Base-by-base conservation (phyloP, 2,113 vertebrate species). In the Vidua macroura region DNA sequence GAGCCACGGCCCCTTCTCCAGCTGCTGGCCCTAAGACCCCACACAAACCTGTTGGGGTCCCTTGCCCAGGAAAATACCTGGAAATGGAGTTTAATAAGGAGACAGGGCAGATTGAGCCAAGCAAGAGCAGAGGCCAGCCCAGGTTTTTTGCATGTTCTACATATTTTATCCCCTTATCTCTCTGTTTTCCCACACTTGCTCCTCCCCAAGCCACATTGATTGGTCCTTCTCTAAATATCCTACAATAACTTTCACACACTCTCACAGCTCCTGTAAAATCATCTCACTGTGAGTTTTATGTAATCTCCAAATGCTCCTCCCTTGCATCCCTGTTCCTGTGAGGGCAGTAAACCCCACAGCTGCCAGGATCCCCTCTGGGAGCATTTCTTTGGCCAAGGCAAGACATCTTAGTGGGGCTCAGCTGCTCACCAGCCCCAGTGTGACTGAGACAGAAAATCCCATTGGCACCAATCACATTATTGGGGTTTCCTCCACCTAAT, bases 81-180 rank as follows among this genome's bases (percentile, higher is more conserved):
- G 31, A 70, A 55, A 66, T 41, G 6, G 6, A 82, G 11, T 77
- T 80, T 18, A 64, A 14, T 25, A 41, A 67, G 25, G 37, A 79
- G 28, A 46, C 15, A 55, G 63, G 41, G 44, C 44, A 79, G 52
- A 22, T 7, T 8, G 64, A 69, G 31, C 49, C 24, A 39, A 79
- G 60, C 37, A 64, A 90, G 33, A 0, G 1, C 51, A 70, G 46
- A 39, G 24, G 28, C 21, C 79, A 82, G 48, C 24, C n/a, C 43
- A 37, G 43, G 1, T 31, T 49, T 62, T 33, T 28, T 3, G 22
- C 8, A 2, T 1, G 3, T 58, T 46, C 1, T 0, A 49, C 33
- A 44, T 53, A 8, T 92, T 92, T 90, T 68, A 69, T 73, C 21
- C 13, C 24, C 28, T 64, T 37, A 39, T n/a, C 10, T 28, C 21